Conservation (phyloP, 2,888 invertebrate genomes). For the Hypselothyrea guttata region DNA sequence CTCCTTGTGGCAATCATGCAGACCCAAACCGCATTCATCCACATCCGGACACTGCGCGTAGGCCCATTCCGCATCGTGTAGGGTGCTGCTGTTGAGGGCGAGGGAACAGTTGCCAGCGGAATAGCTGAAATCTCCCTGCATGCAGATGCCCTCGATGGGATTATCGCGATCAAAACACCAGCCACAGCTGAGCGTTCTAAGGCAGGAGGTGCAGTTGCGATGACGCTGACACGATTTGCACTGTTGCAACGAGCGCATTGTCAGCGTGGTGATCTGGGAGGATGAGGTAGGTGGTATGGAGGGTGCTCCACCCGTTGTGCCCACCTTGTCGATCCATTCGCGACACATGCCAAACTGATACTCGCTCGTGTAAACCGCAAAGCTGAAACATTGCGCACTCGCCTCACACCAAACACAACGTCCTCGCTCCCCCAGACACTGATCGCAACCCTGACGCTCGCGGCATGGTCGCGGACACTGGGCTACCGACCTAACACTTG, state of each 20-base stretch:
- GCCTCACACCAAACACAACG: constrained; percentile 98
- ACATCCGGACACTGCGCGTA: constrained; percentile 96
- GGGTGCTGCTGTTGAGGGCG: constrained; percentile 85
- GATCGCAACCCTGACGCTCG: constrained; percentile 88
- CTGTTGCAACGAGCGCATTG: constrained; percentile 83
- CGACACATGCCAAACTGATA: constrained; percentile 96
- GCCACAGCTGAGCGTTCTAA: constrained; percentile 93
- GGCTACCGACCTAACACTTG: constrained; percentile 85
- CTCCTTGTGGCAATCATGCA: constrained; percentile 94
- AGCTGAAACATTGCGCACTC: constrained; percentile 95
- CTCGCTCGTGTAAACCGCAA: constrained; percentile 97
- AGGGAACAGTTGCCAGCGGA: constrained; percentile 88
- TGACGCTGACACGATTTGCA: constrained; percentile 91
- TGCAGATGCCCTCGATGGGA: constrained; percentile 93
- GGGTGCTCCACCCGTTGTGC: no score
- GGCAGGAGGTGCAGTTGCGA: constrained; percentile 89
- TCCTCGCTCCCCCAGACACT: constrained; percentile 92
- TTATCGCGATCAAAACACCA: constrained; percentile 96
- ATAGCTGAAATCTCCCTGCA: constrained; percentile 92
- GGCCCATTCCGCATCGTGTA: constrained; percentile 91
- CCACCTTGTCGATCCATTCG: constrained; percentile 94
- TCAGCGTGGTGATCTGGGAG: constrained; percentile 25
- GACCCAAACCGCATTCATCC: constrained; percentile 93
- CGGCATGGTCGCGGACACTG: constrained; percentile 93
- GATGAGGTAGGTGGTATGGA: constrained; percentile 59